Evolutionary conservation across 2,888 invertebrate genomes (phyloP), one percentile per base, ranked within the genome.

Genomic region (Amphipoea oculea): DNA sequence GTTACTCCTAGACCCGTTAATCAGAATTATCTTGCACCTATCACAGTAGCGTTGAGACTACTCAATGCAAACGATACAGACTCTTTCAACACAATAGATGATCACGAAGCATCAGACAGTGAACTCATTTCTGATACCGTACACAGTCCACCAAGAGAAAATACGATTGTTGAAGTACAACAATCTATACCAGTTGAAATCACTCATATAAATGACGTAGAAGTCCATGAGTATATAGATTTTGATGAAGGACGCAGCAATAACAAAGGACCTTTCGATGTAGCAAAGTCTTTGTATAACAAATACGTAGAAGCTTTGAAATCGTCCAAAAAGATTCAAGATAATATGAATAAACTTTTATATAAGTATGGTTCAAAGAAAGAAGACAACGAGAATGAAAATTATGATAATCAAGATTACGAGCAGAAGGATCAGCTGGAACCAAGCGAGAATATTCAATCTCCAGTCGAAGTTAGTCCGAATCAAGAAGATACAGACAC

Each of bases 121-220:
- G 97, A 97, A 91, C 83, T 95, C 6, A 86, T 96, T 76, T 84
- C 94, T 57, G 91, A 95, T 65, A 95, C 95, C 70, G 94, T 97
- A 17, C 90, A 93, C 80, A 94, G 90, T 81, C 97, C 97, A 14
- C 89, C 93, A 29, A 95, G 93, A 79, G 95, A 95, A 73, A 97
- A 95, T 88, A 97, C 97, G 0, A 93, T 96, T 60, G 98, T 98
- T 1, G 98, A 98, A 94, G 94, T 98, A 6, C 98, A 98, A 89
- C 96, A 98, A 92, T 98, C 98, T 0, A 94, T 98, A 36, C 97
- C 97, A 0, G 93, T 97, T 79, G 97, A 97, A 72, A 96, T 96
- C 62, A 97, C 95, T 48, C 96, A 97, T 78, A 96, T 96, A 57
- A 96, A 97, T 83, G 96, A 96, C 57, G 95, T 97, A 0, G 96